Percentiles rank a stretch among this genome's conserved stretches.
phyloP scores from a whole-genome alignment of 1,140 invertebrate genomes.

The Ceratitis capitata region DNA sequence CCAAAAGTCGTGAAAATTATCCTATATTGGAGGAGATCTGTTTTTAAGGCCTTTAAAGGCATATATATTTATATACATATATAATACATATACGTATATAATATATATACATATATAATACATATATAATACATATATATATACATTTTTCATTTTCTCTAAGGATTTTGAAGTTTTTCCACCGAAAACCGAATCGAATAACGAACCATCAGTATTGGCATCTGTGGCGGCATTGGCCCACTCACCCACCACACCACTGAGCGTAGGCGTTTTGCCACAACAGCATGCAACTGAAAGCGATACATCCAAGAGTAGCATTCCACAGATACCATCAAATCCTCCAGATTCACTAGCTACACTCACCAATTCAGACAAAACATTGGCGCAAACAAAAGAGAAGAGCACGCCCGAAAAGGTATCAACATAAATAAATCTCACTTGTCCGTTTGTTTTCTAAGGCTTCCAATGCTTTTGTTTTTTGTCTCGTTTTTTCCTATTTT shows the following conservation, averaged over 20 bases:
- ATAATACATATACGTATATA: too few relatives aligned
- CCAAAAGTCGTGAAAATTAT: too few relatives aligned
- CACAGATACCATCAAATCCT: background rate
- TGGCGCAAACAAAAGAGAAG: conserved; percentile 73
- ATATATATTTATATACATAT: too few relatives aligned
- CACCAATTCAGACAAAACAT: conserved; percentile 54
- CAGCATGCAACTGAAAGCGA: conserved; percentile 9
- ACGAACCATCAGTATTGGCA: conserved; percentile 50
- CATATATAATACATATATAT: too few relatives aligned
- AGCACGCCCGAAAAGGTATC: conserved; percentile 81
- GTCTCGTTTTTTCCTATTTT: background rate
- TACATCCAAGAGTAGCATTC: conserved; percentile 33
- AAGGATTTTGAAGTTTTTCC: conserved; percentile 63
- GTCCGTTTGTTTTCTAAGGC: background rate
- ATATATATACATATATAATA: too few relatives aligned
- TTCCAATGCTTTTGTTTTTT: background rate
- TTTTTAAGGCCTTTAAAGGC: too few relatives aligned
- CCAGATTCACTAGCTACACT: conserved; percentile 45
- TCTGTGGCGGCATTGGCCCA: conserved; percentile 57
- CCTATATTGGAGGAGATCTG: too few relatives aligned
- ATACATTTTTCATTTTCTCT: conserved; percentile 36
- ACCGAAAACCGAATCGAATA: conserved; percentile 51
- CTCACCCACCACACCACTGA: conserved; percentile 43
- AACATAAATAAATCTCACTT: background rate
- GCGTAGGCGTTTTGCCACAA: background rate